Conservation (phyloP, 2,797 vertebrate genomes). For the Chelon labrosus region DNA sequence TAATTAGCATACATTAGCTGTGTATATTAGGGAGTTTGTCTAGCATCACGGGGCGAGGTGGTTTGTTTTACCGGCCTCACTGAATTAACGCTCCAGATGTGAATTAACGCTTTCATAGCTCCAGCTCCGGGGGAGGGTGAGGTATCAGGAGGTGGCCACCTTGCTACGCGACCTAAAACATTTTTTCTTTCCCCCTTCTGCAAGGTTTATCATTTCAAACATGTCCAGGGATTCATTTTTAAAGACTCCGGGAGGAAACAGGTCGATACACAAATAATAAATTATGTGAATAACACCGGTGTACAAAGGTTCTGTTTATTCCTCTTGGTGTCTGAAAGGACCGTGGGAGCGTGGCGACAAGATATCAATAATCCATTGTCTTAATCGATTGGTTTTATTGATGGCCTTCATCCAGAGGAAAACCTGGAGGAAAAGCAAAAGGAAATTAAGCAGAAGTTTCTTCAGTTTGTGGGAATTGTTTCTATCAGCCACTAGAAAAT, state of each 20-base stretch:
- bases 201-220: no score
- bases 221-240: background rate
- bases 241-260: background rate
- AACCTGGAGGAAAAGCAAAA: slow-evolving; percentile 3
- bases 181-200: no score
- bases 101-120: background rate
- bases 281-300: slow-evolving; percentile 32
- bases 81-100: background rate
- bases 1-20: slow-evolving; percentile 66
- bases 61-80: slow-evolving; percentile 34
- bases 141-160: slow-evolving; percentile 5
- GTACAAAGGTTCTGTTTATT: slow-evolving; percentile 65
- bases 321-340: slow-evolving; percentile 35
- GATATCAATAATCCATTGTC: slow-evolving; percentile 64
- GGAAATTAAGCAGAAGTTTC: slow-evolving; percentile 28
- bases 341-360: slow-evolving; percentile 38
- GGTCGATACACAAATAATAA: slow-evolving; percentile 53
- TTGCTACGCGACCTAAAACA: background rate
- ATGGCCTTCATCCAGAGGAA: slow-evolving; percentile 46
- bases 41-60: slow-evolving; percentile 24
- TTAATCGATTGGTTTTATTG: slow-evolving; percentile 57
- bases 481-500: slow-evolving; percentile 33
- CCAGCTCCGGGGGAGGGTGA: background rate
- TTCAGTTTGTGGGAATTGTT: slow-evolving; percentile 41
- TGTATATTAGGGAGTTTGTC: slow-evolving; percentile 51